Conservation (phyloP, 2,888 invertebrate genomes). For the Arctia plantaginis region DNA sequence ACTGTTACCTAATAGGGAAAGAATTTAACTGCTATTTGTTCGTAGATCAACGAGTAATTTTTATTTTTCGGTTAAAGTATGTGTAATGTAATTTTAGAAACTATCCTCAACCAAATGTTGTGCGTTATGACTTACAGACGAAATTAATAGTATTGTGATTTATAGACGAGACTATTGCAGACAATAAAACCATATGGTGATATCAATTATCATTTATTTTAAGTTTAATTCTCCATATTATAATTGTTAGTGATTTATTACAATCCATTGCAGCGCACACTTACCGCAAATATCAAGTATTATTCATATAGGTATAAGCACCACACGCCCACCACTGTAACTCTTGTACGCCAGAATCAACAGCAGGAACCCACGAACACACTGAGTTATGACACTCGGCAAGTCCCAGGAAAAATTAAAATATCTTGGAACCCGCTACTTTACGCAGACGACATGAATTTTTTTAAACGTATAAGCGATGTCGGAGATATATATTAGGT, state of each 20-base stretch:
- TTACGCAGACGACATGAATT: too few species aligned
- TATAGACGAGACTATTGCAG: not conserved
- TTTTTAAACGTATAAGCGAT: too few species aligned
- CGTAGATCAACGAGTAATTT: too few species aligned
- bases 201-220: not conserved
- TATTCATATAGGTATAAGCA: not conserved
- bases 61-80: not conserved
- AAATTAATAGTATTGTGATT: not conserved
- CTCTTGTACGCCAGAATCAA: too few species aligned
- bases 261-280: not conserved
- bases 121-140: not conserved
- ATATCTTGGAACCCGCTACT: too few species aligned
- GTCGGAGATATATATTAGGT: too few species aligned
- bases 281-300: not conserved
- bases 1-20: too few species aligned
- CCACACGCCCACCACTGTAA: too few species aligned
- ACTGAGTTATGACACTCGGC: too few species aligned
- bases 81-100: not conserved
- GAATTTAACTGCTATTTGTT: too few species aligned
- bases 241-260: not conserved
- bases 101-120: not conserved
- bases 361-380: too few species aligned
- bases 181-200: not conserved
- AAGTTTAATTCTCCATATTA: not conserved
- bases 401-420: too few species aligned